Conservation (phyloP, 2,888 invertebrate species). For the Molorchus minor region DNA sequence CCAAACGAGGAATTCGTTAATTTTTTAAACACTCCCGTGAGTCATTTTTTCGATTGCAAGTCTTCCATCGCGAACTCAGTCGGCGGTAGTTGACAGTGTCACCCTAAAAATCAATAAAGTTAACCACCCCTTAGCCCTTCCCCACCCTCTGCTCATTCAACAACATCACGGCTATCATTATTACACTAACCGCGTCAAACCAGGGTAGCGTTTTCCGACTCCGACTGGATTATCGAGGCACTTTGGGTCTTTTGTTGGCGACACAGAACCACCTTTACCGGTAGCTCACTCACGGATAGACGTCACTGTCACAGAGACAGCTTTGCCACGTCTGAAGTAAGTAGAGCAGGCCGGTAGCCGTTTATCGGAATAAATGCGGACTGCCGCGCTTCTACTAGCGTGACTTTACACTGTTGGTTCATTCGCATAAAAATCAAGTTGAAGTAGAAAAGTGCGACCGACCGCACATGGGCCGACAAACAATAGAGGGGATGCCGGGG, state of each 20-base stretch:
- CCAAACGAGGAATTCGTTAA: slow-evolving; percentile 37
- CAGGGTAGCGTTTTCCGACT: slow-evolving; percentile 40
- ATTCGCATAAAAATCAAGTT: slow-evolving; percentile 57
- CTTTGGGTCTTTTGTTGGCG: slow-evolving; percentile 14
- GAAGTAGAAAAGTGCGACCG: slow-evolving; percentile 58
- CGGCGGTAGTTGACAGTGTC: slow-evolving; percentile 71
- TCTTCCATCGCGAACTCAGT: slow-evolving; percentile 66
- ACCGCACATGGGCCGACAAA: slow-evolving; percentile 54
- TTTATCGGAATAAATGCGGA: slow-evolving; percentile 51
- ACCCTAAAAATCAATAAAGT: slow-evolving; percentile 74
- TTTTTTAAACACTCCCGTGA: slow-evolving; percentile 54
- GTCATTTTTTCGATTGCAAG: slow-evolving; percentile 64
- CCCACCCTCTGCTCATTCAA: slow-evolving; percentile 62
- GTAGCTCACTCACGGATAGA: slow-evolving; percentile 44
- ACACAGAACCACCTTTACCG: slow-evolving; percentile 38
- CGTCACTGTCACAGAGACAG: slow-evolving; percentile 52
- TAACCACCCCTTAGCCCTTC: slow-evolving; percentile 64
- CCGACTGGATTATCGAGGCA: slow-evolving; percentile 22
- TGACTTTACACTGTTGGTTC: slow-evolving; percentile 56
- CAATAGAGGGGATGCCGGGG: slow-evolving; percentile 58
- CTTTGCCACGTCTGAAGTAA: slow-evolving; percentile 59
- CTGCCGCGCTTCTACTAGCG: slow-evolving; percentile 51
- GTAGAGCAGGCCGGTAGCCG: slow-evolving; percentile 57
- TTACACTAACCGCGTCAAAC: slow-evolving; percentile 55
- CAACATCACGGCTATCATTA: slow-evolving; percentile 59